Evolutionary conservation across 2,797 vertebrate genomes (phyloP).

Genomic region (Leptodactylus fallax): DNA sequence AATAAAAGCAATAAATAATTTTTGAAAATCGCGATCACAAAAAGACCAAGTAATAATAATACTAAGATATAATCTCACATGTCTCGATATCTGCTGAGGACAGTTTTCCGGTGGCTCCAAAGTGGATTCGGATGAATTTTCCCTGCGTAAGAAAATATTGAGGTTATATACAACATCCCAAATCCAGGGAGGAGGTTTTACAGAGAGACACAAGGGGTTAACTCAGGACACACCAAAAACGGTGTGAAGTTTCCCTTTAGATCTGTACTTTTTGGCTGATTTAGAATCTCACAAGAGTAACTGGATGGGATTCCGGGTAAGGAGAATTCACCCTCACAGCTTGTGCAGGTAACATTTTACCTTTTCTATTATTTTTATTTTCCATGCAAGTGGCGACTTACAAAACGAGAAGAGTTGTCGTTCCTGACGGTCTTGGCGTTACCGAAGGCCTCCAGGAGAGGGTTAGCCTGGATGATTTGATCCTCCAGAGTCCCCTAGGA

Average conservation of each 20-base stretch:
- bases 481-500: conserved; percentile 66
- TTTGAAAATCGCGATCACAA: no score
- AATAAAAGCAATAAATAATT: no score
- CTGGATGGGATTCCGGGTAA: not conserved
- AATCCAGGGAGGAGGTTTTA: not conserved
- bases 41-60: not conserved
- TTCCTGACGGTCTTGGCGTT: conserved; percentile 66
- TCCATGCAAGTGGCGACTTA: conserved; percentile 66
- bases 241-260: not conserved
- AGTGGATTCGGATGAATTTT: conserved; percentile 93
- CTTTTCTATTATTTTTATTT: no score
- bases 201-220: not conserved
- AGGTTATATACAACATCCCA: not conserved
- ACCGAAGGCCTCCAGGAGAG: conserved; percentile 56
- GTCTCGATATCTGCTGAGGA: conserved; percentile 89
- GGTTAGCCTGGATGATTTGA: conserved; percentile 59
- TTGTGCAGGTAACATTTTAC: no score
- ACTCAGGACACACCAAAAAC: not conserved
- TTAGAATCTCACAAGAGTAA: not conserved
- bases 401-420: conserved; percentile 79
- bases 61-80: conserved; percentile 73
- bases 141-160: conserved; percentile 72
- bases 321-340: no score
- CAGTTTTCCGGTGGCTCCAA: conserved; percentile 86
- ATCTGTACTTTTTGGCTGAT: not conserved